Percentiles rank a stretch among this genome's conserved stretches.
Conservation (phyloP, 64 coral and sea anemone genomes). For the Montipora capricornis region DNA sequence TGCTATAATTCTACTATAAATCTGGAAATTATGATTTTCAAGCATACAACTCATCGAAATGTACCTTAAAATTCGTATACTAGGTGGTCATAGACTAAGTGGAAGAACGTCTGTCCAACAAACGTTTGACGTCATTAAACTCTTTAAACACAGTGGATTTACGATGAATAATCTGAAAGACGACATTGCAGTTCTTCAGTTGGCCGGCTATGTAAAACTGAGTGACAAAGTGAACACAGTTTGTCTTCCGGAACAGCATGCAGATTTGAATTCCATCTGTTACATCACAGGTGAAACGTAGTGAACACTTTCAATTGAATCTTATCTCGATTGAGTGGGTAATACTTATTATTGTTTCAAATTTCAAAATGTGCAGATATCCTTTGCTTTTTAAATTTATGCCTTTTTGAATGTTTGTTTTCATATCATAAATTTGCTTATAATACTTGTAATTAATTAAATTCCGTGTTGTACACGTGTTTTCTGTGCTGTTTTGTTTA, state of each 20-base stretch:
- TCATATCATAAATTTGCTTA: neutral
- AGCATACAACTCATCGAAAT: neutral
- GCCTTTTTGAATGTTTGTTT: too few relatives aligned
- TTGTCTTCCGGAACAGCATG: constrained; percentile 69
- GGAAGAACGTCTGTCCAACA: constrained; percentile 77
- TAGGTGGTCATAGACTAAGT: constrained; percentile 65
- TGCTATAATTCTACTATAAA: too few relatives aligned
- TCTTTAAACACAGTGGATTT: constrained; percentile 79
- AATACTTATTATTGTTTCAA: too few relatives aligned
- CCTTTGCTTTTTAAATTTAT: too few relatives aligned
- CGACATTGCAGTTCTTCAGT: constrained; percentile 79
- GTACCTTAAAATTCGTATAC: neutral
- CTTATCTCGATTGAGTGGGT: too few relatives aligned
- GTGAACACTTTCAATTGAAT: neutral
- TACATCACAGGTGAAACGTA: constrained; percentile 81
- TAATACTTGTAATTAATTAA: too few relatives aligned
- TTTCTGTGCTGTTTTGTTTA: too few relatives aligned
- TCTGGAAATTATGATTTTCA: too few relatives aligned
- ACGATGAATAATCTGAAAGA: constrained; percentile 79
- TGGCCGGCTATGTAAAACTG: constrained; percentile 28
- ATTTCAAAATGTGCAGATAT: neutral
- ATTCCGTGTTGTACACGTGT: too few relatives aligned
- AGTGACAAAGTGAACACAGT: constrained; percentile 71
- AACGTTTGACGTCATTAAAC: constrained; percentile 64
- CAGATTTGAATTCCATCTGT: constrained; percentile 60